Evolutionary conservation across 2,797 vertebrate species (phyloP).

Genomic region (Sebastes paucispinis): DNA sequence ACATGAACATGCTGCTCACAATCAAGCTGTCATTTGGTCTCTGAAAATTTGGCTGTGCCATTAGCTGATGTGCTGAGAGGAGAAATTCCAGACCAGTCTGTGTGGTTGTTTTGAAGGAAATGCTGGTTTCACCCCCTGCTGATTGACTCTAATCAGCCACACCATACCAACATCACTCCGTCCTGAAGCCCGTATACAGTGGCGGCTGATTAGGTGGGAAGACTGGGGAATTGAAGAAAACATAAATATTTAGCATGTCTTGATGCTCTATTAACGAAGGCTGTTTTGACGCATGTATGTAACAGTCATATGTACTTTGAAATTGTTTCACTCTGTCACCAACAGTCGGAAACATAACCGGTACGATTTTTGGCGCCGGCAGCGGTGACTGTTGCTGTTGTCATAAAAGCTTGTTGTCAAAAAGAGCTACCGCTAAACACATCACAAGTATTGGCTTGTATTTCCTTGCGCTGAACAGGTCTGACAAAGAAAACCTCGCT

Average conservation of each 20-base stretch:
- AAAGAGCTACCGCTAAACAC: constrained; percentile 45
- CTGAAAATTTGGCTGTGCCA: constrained; percentile 70
- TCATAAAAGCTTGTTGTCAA: constrained; percentile 43
- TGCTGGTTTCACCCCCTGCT: constrained; percentile 57
- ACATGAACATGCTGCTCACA: constrained; percentile 65
- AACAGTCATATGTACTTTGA: background rate
- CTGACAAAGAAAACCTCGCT: constrained; percentile 59
- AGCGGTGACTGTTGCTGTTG: constrained; percentile 38
- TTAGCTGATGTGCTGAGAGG: constrained; percentile 70
- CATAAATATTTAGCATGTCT: constrained; percentile 69
- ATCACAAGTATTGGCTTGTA: constrained; percentile 67
- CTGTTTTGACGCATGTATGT: constrained; percentile 6
- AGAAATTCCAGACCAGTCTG: constrained; percentile 52
- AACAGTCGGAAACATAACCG: background rate
- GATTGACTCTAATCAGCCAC: constrained; percentile 84
- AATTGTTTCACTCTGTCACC: background rate
- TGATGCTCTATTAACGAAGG: background rate
- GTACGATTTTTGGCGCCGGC: background rate
- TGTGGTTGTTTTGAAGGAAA: constrained; percentile 68
- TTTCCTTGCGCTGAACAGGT: constrained; percentile 60
- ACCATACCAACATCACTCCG: constrained; percentile 56
- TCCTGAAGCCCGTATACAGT: constrained; percentile 50
- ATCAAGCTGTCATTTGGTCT: constrained; percentile 77
- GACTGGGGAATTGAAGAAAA: constrained; percentile 58
- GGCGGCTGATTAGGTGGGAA: constrained; percentile 76